Evolutionary conservation across 2,797 vertebrate genomes (phyloP), one percentile per base, ranked within the genome.

Genomic region (Ptychobarbus kaznakovi): DNA sequence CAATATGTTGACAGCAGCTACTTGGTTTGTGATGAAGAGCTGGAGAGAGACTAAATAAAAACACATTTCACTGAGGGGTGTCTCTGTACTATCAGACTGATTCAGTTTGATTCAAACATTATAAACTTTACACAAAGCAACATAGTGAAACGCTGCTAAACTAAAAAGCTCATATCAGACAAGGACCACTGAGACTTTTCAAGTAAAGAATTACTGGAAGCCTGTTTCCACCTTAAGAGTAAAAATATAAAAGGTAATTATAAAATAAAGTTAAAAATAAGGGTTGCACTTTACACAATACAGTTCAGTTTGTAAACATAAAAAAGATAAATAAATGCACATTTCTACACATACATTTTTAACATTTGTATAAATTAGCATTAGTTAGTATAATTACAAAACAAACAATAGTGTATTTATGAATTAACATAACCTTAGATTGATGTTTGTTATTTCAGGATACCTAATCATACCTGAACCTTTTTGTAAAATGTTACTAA

Each of bases 1-100:
- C 94, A 94, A 93, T 92, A 92, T 90, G 92, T 88, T 94, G 93
- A 95, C 95, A 94, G 93, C 92, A 93, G 92, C 93, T 94, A 92
- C 93, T 94, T 92, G 92, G 93, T 92, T 91, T 92, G 92, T 94
- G 93, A 94, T 94, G 93, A 93, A 93, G 92, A 88, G 83, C 28
- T 42, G 42, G 46, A 65, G 22, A 53, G 69, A 82, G 53, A 72
- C 8, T 49, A 20, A 75, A 32, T 32, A 44, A 25, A 80, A 81
- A 49, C 40, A 70, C 61, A 80, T 69, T 70, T 81, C 53, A 58
- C 51, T 56, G 73, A 77, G 61, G 44, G 73, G 72, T 83, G 82
- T 84, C 82, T 83, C 20, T 20, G 61, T 66, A 51, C 72, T 49
- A 46, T 46, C 72, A 49, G 42, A 68, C 63, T 66, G 35, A 69